Evolutionary conservation across 2,888 invertebrate genomes (phyloP), one percentile per base, ranked within the genome.

Genomic region (Parnassius smintheus): DNA sequence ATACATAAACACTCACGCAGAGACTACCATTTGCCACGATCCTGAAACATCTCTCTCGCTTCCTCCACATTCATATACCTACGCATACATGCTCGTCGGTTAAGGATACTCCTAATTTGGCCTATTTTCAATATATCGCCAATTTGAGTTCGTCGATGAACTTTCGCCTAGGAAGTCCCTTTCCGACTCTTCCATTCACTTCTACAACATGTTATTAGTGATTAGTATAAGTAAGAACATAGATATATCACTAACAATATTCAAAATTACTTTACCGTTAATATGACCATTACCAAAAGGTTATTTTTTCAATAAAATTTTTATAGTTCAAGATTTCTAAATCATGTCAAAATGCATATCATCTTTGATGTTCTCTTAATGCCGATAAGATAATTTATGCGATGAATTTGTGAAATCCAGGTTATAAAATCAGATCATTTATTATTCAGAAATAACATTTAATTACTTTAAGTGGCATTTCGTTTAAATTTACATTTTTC

Each of bases 211-310:
- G 18, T 25, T 25, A 25, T 35, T 7, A 35, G 35, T 10, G 44
- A 44, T 44, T 49, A n/a, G 12, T 13, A 2, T 49, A 46, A 56
- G 52, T 58, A 57, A 22, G 22, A 41, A 54, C 35, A 11, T 42
- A 12, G 35, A 55, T 59, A 56, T 54, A 48, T 59, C 46, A 2
- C 46, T 46, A 51, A 51, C 9, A 35, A 55, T 55, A 41, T 52
- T 52, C 41, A 46, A 53, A 41, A 50, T 45, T 58, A 22, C 41
- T 54, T 25, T 59, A 4, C 12, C 13, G 48, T 45, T 59, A 52
- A 56, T 61, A 56, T 63, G 56, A 57, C 18, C 57, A 13, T 54
- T 53, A n/a, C 10, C 35, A 48, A 64, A 64, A 64, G 64, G 64
- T 64, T 60, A 60, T 54, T 61, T 42, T 11, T 60, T 61, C 57